Conservation (phyloP, 1,140 invertebrate species). For the Periplaneta americana region DNA sequence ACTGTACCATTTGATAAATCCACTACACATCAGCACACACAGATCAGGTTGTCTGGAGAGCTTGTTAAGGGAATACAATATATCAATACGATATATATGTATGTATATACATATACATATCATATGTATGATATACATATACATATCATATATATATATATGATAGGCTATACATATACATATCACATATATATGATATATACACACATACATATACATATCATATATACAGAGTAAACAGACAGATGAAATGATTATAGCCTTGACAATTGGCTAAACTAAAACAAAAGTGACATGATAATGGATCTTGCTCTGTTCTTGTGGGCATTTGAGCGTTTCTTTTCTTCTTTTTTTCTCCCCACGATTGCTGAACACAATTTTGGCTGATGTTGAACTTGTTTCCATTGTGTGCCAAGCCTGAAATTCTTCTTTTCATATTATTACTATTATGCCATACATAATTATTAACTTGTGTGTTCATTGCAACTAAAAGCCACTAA, state of each 20-base stretch:
- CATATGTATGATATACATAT: not conserved
- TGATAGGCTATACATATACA: too few relatives aligned
- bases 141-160: not conserved
- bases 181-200: too few relatives aligned
- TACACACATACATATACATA: too few relatives aligned
- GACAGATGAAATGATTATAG: not conserved
- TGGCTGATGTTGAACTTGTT: not conserved
- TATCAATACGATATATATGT: not conserved
- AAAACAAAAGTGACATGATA: not conserved
- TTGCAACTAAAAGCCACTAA: not conserved
- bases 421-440: not conserved
- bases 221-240: not conserved
- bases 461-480: not conserved
- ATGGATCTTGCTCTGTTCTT: conserved; percentile 1
- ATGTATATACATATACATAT: not conserved
- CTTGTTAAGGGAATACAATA: conserved; percentile 3
- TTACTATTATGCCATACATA: not conserved
- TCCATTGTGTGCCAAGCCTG: not conserved
- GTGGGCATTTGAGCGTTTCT: conserved; percentile 12
- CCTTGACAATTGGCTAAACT: not conserved
- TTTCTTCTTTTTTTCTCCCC: not conserved
- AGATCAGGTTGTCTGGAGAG: not conserved
- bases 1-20: conserved; percentile 19
- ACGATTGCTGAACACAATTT: conserved; percentile 3
- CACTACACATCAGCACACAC: conserved; percentile 19